These are phyloP conservation scores for Nysson spinosus DNA, from an alignment of 2,888 invertebrate genomes.

Conservation along the genomic window DNA sequence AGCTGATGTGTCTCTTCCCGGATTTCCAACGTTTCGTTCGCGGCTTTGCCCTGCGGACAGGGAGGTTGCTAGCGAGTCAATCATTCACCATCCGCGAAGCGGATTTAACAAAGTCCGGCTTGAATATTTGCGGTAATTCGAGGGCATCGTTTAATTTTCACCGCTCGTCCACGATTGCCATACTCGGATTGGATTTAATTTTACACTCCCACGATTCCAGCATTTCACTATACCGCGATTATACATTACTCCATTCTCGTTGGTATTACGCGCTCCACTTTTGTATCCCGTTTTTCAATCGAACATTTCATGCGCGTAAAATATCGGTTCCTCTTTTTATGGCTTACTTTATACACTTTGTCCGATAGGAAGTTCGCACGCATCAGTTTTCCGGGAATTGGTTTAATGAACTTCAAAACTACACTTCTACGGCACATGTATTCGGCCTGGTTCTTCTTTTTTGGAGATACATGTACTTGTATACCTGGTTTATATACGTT, in stretches of 20 bases:
- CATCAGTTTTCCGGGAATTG: conserved; percentile 38
- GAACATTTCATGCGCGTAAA: not conserved
- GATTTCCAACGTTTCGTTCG: too few relatives aligned
- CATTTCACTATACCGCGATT: not conserved
- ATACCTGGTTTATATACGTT: not conserved
- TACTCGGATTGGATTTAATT: conserved; percentile 16
- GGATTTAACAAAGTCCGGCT: conserved; percentile 14
- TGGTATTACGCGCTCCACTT: not conserved
- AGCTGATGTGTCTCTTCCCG: not conserved
- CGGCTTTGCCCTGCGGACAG: not conserved
- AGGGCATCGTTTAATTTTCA: conserved; percentile 5
- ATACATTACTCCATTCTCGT: too few relatives aligned
- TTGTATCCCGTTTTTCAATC: not conserved
- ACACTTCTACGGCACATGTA: not conserved
- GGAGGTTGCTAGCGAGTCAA: conserved; percentile 17
- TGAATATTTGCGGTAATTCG: conserved; percentile 1
- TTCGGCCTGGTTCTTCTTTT: not conserved
- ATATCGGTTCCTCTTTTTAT: not conserved
- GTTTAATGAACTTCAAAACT: conserved; percentile 34
- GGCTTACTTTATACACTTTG: conserved; percentile 8
- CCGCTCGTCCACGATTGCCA: not conserved
- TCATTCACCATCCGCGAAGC: conserved; percentile 16
- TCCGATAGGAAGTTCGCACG: conserved; percentile 26
- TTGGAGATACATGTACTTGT: not conserved
- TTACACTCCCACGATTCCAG: conserved; percentile 16